Evolutionary conservation across 2,888 invertebrate genomes (phyloP).

Genomic region (Plagodis pulveraria): DNA sequence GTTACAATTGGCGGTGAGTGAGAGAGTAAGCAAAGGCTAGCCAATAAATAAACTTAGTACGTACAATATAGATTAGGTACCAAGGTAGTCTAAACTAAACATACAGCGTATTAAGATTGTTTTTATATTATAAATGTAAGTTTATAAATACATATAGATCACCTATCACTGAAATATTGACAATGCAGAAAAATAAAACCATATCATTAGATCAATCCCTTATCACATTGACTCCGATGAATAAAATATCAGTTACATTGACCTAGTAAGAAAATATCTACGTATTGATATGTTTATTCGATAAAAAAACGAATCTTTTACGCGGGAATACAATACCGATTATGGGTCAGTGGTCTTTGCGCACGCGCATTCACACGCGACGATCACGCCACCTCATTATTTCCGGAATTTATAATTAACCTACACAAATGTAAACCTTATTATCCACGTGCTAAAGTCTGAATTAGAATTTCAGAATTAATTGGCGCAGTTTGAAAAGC

Average conservation of each 20-base stretch:
- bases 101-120: too few relatives aligned
- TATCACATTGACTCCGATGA: neutral
- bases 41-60: too few relatives aligned
- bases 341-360: conserved; percentile 71
- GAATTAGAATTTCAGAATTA: neutral
- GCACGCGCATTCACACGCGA: conserved; percentile 56
- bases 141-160: too few relatives aligned
- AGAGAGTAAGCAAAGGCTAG: too few relatives aligned
- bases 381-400: conserved; percentile 73
- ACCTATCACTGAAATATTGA: too few relatives aligned
- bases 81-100: too few relatives aligned
- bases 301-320: conserved; percentile 4
- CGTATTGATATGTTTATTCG: neutral
- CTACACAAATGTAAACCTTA: conserved; percentile 40
- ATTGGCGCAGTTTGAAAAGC: conserved; percentile 11
- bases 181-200: neutral
- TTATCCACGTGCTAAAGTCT: neutral
- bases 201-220: neutral
- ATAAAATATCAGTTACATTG: neutral
- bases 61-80: too few relatives aligned
- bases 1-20: too few relatives aligned
- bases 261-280: conserved; percentile 4
- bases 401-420: conserved; percentile 47
- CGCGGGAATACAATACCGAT: conserved; percentile 34
- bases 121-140: too few relatives aligned